Evolutionary conservation across 92 coral and sea anemone genomes (phyloP).

Genomic region (Porites cylindrica): DNA sequence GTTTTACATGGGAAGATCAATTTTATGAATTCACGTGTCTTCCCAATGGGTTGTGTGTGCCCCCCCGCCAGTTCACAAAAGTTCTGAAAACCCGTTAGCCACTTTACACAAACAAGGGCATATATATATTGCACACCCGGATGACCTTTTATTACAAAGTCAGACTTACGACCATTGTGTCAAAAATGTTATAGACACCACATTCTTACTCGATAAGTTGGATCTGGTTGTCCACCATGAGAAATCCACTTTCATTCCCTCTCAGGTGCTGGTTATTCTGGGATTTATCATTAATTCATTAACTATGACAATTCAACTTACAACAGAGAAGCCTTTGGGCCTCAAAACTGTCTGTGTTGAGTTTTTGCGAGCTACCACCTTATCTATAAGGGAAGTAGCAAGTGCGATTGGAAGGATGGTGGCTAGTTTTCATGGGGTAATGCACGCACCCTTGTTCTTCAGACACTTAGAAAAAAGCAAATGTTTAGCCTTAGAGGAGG

Average conservation of each 20-base stretch:
- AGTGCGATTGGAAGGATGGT: constrained; percentile 13
- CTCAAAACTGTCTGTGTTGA: neutral
- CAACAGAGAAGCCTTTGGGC: neutral
- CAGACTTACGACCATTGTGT: constrained; percentile 29
- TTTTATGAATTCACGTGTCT: constrained; percentile 57
- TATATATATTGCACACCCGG: no score
- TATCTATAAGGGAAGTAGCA: neutral
- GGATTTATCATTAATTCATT: constrained; percentile 5
- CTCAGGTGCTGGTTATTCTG: no score
- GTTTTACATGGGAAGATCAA: neutral
- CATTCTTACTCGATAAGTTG: constrained; percentile 25
- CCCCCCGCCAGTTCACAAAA: constrained; percentile 40
- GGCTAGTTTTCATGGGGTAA: neutral
- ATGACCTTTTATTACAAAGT: constrained; percentile 34
- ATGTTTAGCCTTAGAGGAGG: constrained; percentile 27
- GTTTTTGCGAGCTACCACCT: neutral
- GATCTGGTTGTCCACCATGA: neutral
- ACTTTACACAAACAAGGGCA: constrained; percentile 23
- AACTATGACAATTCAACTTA: constrained; percentile 13
- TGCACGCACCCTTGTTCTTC: neutral
- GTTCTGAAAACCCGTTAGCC: constrained; percentile 42
- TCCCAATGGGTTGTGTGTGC: constrained; percentile 15
- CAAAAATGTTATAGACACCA: constrained; percentile 15
- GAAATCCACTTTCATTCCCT: no score
- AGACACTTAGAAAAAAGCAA: constrained; percentile 9